Percentiles rank a stretch among this genome's conserved stretches.
These are phyloP conservation scores for Rachycentron canadum DNA, from an alignment of 2,797 vertebrate genomes.

Conservation along the genomic window DNA sequence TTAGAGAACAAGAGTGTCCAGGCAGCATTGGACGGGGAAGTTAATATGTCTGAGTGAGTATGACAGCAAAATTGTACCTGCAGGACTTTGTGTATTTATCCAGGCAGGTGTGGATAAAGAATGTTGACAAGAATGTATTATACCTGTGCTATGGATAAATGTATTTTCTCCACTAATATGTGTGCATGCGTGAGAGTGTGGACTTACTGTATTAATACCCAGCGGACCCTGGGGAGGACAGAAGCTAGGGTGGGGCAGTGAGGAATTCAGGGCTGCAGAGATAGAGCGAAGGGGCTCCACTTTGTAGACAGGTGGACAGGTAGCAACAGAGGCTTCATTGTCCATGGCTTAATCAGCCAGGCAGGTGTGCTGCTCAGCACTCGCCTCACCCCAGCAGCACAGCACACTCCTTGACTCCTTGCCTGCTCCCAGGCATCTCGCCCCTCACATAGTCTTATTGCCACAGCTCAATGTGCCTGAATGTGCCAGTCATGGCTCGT, in stretches of 20 bases:
- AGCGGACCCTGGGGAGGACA: constrained; percentile 57
- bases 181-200: constrained; percentile 31
- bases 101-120: constrained; percentile 12
- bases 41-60: constrained; percentile 25
- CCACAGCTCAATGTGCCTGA: constrained; percentile 38
- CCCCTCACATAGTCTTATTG: constrained; percentile 37
- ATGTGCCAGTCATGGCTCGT: constrained; percentile 37
- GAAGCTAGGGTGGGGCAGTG: constrained; percentile 57
- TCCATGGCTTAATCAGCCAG: constrained; percentile 77
- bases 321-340: constrained; percentile 82
- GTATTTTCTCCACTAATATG: constrained; percentile 10
- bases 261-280: constrained; percentile 79
- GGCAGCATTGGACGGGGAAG: neutral
- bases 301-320: constrained; percentile 84
- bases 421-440: constrained; percentile 41
- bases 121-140: constrained; percentile 3
- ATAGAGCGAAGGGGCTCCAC: constrained; percentile 65
- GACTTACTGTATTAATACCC: constrained; percentile 60
- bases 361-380: constrained; percentile 81
- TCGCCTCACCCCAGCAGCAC: constrained; percentile 62
- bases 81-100: constrained; percentile 10
- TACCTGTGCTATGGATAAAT: constrained; percentile 13
- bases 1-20: neutral
- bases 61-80: neutral
- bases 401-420: constrained; percentile 57